Evolutionary conservation across 2,888 invertebrate species (phyloP).

Genomic region (Oscheius sp.): DNA sequence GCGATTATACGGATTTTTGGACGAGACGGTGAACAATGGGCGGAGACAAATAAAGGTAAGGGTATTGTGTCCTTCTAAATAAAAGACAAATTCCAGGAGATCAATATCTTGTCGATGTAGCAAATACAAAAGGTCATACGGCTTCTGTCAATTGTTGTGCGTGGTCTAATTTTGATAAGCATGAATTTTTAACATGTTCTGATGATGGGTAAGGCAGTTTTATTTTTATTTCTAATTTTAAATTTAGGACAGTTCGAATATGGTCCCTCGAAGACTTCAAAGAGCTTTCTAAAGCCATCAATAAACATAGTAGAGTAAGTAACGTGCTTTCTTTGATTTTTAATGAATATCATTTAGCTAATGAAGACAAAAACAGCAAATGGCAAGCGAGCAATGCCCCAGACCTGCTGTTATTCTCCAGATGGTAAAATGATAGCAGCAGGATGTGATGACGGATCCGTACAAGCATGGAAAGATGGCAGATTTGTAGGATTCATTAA

Average conservation of each 20-base stretch:
- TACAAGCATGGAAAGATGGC: constrained; percentile 96
- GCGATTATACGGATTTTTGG: constrained; percentile 79
- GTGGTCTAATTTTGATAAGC: constrained; percentile 91
- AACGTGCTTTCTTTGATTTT: constrained; percentile 24
- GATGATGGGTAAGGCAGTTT: constrained; percentile 82
- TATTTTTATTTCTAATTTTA: neutral
- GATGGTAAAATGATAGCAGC: constrained; percentile 83
- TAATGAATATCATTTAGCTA: constrained; percentile 41
- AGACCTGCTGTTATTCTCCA: constrained; percentile 65
- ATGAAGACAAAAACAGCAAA: constrained; percentile 68
- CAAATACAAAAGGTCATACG: constrained; percentile 91
- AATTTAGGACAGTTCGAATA: constrained; percentile 82
- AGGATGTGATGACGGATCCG: constrained; percentile 92
- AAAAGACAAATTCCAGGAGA: too few species aligned
- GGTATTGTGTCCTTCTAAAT: too few species aligned
- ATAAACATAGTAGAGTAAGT: constrained; percentile 59
- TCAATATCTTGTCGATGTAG: constrained; percentile 94
- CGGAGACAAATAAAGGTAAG: constrained; percentile 68
- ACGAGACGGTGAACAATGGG: constrained; percentile 70
- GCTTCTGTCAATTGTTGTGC: constrained; percentile 88
- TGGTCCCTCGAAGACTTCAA: constrained; percentile 86
- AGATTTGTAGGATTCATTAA: constrained; percentile 79
- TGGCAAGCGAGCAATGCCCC: constrained; percentile 69
- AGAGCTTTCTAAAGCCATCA: constrained; percentile 69
- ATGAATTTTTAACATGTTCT: constrained; percentile 93